Evolutionary conservation across 2,888 invertebrate species (phyloP).

Genomic region (Oxycera nigricornis): DNA sequence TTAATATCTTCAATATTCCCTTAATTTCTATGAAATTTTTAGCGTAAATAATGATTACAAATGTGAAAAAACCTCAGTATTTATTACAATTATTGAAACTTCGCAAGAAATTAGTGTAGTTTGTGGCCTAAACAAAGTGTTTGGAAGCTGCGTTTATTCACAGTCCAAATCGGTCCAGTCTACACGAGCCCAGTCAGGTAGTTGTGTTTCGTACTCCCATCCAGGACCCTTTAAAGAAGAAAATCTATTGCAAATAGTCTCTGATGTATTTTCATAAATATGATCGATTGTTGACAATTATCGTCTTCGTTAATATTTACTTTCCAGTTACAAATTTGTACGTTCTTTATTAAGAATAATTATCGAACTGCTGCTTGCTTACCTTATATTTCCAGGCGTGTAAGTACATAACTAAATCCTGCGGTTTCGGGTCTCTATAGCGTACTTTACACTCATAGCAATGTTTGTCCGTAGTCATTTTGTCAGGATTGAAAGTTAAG

Average conservation of each 20-base stretch:
- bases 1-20: neutral
- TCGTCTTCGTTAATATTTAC: neutral
- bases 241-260: conserved; percentile 32
- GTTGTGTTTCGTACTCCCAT: conserved; percentile 91
- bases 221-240: conserved; percentile 78
- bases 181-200: conserved; percentile 90
- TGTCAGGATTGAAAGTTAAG: conserved; percentile 70
- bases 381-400: conserved; percentile 95
- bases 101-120: neutral
- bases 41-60: neutral
- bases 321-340: too few relatives aligned
- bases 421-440: conserved; percentile 89
- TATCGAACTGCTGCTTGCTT: conserved; percentile 45
- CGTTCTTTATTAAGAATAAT: neutral
- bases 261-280: neutral
- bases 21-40: neutral
- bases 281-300: neutral
- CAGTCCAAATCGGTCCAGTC: conserved; percentile 80
- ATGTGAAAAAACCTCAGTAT: too few relatives aligned
- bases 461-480: conserved; percentile 81
- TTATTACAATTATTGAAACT: neutral
- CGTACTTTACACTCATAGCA: conserved; percentile 94
- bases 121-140: neutral
- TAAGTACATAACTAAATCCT: conserved; percentile 93
- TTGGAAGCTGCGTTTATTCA: conserved; percentile 49